Percentiles rank a stretch among this genome's conserved stretches.
Evolutionary conservation across 2,113 vertebrate genomes (phyloP).

Genomic region (Oryzias woworae): DNA sequence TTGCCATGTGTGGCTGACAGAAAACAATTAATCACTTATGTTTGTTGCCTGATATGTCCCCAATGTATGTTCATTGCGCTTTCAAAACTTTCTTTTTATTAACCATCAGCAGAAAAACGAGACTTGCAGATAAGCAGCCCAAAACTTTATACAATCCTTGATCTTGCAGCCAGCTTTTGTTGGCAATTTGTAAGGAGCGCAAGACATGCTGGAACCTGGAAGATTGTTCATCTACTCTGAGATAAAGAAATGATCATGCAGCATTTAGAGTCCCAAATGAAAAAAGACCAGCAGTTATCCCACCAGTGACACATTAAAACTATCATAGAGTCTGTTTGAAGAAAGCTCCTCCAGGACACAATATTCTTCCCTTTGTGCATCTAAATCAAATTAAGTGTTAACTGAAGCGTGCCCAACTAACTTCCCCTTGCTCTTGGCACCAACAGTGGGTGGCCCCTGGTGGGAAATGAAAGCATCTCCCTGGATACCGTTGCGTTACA

Average conservation of each 20-base stretch:
- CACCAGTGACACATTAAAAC: constrained; percentile 53
- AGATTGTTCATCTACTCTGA: constrained; percentile 1
- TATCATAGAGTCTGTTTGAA: constrained; percentile 59
- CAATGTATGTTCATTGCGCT: constrained; percentile 45
- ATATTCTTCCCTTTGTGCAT: constrained; percentile 46
- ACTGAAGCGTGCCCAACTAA: constrained; percentile 36
- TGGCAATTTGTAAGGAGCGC: constrained; percentile 6
- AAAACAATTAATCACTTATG: constrained; percentile 46
- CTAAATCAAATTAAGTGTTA: constrained; percentile 47
- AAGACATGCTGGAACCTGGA: constrained; percentile 3
- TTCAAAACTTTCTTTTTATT: constrained; percentile 37
- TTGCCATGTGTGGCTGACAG: constrained; percentile 16
- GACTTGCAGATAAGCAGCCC: constrained; percentile 19
- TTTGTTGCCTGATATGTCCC: constrained; percentile 40
- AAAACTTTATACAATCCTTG: constrained; percentile 16
- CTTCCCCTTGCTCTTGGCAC: constrained; percentile 42
- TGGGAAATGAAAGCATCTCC: constrained; percentile 29
- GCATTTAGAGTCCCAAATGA: constrained; percentile 4
- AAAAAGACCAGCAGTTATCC: constrained; percentile 12
- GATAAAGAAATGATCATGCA: constrained; percentile 6
- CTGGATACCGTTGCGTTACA: constrained; percentile 6
- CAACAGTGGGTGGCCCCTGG: constrained; percentile 24
- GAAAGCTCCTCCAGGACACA: constrained; percentile 44
- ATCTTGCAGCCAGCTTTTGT: not conserved
- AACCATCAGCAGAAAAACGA: constrained; percentile 14